These are phyloP conservation scores for Choloepus hoffmanni DNA, from an alignment of 2,113 vertebrate species.

Conservation along the genomic window DNA sequence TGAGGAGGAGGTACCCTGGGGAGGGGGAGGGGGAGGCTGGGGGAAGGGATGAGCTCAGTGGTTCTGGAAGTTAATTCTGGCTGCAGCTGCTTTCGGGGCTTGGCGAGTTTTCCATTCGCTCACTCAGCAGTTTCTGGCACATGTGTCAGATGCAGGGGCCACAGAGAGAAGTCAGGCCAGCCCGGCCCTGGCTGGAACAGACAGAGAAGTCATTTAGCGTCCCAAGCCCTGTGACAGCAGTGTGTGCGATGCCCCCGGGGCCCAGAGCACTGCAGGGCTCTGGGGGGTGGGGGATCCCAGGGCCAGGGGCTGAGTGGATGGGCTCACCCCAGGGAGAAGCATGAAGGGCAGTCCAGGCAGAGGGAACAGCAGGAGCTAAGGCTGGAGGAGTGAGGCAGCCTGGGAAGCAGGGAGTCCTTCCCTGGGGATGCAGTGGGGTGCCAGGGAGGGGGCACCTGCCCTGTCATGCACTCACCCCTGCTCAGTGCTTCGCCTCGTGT, in stretches of 20 bases:
- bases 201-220: neutral
- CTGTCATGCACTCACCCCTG: neutral
- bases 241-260: neutral
- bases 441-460: rapidly evolving
- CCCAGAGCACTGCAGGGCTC: neutral
- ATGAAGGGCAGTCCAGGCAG: neutral
- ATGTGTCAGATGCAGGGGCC: neutral
- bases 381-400: neutral
- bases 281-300: neutral
- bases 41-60: neutral
- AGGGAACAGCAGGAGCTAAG: neutral
- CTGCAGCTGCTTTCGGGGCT: neutral
- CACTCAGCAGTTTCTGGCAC: neutral
- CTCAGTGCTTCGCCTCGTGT: neutral
- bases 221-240: neutral
- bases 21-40: neutral
- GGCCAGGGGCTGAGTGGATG: neutral
- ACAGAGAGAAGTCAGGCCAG: neutral
- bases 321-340: rapidly evolving
- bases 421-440: neutral
- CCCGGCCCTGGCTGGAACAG: neutral
- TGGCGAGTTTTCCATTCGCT: neutral
- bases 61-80: neutral
- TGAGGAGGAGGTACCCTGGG: neutral
- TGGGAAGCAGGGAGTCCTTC: neutral